phyloP scores from a whole-genome alignment of 2,113 vertebrate species.

The Cyanoderma ruficeps region DNA sequence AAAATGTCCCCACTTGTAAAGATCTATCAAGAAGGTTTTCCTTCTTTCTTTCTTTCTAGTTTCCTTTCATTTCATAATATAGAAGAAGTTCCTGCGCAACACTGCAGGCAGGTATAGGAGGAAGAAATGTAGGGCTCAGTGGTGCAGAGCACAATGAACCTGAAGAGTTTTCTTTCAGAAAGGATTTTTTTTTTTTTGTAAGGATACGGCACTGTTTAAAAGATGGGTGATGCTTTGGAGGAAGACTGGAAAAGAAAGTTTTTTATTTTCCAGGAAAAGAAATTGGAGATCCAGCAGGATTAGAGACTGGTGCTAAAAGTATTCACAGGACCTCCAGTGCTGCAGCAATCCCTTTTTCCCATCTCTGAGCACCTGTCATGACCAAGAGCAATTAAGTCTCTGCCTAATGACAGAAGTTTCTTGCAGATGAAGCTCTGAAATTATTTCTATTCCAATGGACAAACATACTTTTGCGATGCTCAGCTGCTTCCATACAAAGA shows the following conservation, averaged over 20 bases:
- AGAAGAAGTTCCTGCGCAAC: neutral
- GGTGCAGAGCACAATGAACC: neutral
- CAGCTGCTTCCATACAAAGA: neutral
- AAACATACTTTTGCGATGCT: neutral
- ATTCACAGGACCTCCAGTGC: neutral
- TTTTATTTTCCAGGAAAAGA: too few species aligned
- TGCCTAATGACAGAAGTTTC: neutral
- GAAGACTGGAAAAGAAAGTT: neutral
- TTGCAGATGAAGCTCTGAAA: neutral
- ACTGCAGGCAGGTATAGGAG: neutral
- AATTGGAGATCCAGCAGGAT: neutral
- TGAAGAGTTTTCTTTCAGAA: neutral
- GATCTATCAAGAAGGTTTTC: neutral
- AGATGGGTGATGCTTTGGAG: neutral
- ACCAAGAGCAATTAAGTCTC: neutral
- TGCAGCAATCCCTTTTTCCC: neutral
- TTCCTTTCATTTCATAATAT: neutral
- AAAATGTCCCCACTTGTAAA: neutral
- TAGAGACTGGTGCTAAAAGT: neutral
- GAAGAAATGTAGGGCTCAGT: neutral
- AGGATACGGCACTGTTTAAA: neutral
- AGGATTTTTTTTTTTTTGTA: neutral
- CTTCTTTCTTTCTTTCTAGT: neutral
- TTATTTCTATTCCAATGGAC: neutral
- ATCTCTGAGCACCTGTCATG: neutral